Evolutionary conservation across 2,888 invertebrate genomes (phyloP).

Genomic region (Drosophila histrio): DNA sequence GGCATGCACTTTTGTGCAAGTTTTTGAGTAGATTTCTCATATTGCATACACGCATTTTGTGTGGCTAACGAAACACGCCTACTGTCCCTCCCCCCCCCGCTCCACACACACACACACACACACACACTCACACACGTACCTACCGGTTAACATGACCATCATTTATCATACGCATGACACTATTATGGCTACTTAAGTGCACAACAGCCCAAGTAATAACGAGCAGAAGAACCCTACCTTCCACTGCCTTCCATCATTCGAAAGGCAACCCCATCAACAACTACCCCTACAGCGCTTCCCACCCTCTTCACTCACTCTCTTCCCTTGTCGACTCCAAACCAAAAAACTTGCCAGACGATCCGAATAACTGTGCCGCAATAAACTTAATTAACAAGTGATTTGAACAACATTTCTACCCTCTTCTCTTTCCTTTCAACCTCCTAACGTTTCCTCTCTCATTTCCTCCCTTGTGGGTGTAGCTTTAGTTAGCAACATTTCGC

Average conservation of each 20-base stretch:
- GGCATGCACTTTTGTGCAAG: constrained; percentile 56
- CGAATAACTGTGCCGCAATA: constrained; percentile 54
- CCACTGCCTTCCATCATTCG: neutral
- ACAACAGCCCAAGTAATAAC: constrained; percentile 58
- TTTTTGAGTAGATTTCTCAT: constrained; percentile 59
- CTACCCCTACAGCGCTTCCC: no score
- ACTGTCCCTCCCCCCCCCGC: neutral
- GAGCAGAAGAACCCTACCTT: constrained; percentile 22
- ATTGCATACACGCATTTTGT: constrained; percentile 62
- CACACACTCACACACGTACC: neutral
- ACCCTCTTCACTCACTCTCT: no score
- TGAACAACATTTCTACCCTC: constrained; percentile 37
- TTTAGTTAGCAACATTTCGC: constrained; percentile 4
- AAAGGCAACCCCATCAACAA: constrained; percentile 4
- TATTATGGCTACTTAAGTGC: constrained; percentile 68
- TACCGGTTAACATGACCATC: constrained; percentile 58
- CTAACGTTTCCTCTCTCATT: neutral
- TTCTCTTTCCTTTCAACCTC: neutral
- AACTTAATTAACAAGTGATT: constrained; percentile 68
- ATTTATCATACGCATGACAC: constrained; percentile 67
- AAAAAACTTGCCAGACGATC: constrained; percentile 30
- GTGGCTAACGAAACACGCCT: constrained; percentile 40
- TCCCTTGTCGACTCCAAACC: neutral
- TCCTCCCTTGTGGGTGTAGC: neutral
- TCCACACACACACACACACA: neutral